Evolutionary conservation across 2,888 invertebrate species (phyloP), one percentile per base, ranked within the genome.

Genomic region (Pediacus dermestoides): DNA sequence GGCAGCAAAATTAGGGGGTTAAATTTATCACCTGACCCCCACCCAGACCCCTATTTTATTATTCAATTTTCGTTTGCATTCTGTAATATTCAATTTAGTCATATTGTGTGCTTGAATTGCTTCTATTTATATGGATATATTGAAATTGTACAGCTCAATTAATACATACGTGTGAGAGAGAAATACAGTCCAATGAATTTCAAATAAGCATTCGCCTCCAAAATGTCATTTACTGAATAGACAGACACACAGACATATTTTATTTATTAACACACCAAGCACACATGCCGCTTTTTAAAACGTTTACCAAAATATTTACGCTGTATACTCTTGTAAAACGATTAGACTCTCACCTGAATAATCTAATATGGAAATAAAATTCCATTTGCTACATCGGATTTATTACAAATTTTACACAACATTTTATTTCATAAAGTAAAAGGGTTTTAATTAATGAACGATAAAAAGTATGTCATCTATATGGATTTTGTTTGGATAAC

Each of bases 81-180:
- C 57, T 57, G 51, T 58, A 58, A 59, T 59, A 59, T 59, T 60
- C 61, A 61, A 61, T 60, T 60, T 60, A 57, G 58, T 53, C 55
- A 58, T 55, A 60, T 61, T 60, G 61, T 60, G 56, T 51, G 57
- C 53, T 52, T 50, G 57, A 59, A 60, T 60, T 58, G 57, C 58
- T 55, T 50, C 58, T 58, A 56, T 61, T 58, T 60, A 57, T 60
- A 55, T 55, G 55, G 53, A 55, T 58, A 60, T 61, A 60, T 58
- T 55, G 60, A 59, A 59, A 59, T 58, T 57, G 58, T 58, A 58
- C 60, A 59, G 58, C 61, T 61, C 61, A 61, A 61, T 61, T 61
- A 61, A 59, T 59, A 53, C 50, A 49, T 32, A 39, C 48, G 43
- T 50, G 52, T 47, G 51, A 44, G 47, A 42, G 52, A 45, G 50